Evolutionary conservation across 2,113 vertebrate genomes (phyloP), one percentile per base, ranked within the genome.

Genomic region (Scortum barcoo): DNA sequence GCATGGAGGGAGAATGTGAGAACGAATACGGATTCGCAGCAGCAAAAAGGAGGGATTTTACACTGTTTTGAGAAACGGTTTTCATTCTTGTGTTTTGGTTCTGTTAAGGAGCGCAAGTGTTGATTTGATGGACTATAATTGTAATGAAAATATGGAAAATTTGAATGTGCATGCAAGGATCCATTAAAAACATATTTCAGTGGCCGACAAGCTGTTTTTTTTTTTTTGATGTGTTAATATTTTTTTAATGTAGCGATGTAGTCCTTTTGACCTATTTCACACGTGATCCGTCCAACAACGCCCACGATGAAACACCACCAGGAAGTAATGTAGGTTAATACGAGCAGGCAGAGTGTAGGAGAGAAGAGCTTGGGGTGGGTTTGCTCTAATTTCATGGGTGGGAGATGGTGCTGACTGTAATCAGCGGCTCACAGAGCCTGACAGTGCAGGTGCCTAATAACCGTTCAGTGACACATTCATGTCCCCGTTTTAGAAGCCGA

Each of bases 361-460:
- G 78, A 44, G 54, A 66, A 17, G 50, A 40, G 50, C 54, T 86
- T 24, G 5, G 62, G 20, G 40, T 7, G 69, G 56, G 62, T 33
- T 86, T 2, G 57, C 87, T 89, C 81, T 87, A 75, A 89, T 92
- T 90, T 91, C 90, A 91, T 68, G 83, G 86, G 67, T 86, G 80
- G 86, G 76, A 76, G 88, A 83, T 72, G 86, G 51, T 77, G 76
- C 79, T 57, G 73, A 67, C 83, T 88, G 81, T 93, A 91, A 95
- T 95, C 91, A 94, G 86, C 0, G 58, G 87, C 85, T 91, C 69
- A 71, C 63, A 20, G 33, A 77, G 84, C 80, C 82, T 86, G 94
- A 93, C 91, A 92, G 82, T 56, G 91, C 93, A 96, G 94, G 93
- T 95, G 94, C 86, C 89, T 95, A 95, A 95, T 95, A 93, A 95